Evolutionary conservation across 2,797 vertebrate genomes (phyloP).

Genomic region (Hydrocynus forskahlii): DNA sequence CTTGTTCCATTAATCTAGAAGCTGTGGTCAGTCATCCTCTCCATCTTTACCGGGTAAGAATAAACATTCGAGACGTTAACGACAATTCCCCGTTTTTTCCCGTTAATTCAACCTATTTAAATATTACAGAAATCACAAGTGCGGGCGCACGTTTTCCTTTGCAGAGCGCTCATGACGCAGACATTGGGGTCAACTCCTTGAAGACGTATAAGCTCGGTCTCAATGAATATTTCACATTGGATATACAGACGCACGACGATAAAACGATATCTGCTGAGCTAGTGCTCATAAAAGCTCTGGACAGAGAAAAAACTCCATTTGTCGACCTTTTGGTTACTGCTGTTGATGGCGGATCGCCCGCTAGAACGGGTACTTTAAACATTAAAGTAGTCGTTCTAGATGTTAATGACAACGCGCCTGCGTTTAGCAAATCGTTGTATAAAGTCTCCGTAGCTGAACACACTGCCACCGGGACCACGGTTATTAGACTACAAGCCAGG

Average conservation of each 20-base stretch:
- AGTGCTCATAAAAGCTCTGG: conserved; percentile 51
- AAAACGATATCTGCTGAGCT: conserved; percentile 52
- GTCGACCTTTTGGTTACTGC: conserved; percentile 51
- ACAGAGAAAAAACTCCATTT: conserved; percentile 51
- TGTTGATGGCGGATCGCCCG: conserved; percentile 57
- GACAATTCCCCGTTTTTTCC: conserved; percentile 58
- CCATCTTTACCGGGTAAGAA: conserved; percentile 56
- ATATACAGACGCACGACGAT: conserved; percentile 50
- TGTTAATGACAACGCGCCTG: conserved; percentile 71
- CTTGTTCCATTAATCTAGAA: conserved; percentile 68
- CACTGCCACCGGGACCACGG: conserved; percentile 15
- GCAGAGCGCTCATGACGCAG: conserved; percentile 59
- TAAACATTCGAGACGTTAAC: conserved; percentile 61
- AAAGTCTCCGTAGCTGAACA: conserved; percentile 53
- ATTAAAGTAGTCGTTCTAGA: conserved; percentile 71
- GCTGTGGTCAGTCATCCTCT: conserved; percentile 62
- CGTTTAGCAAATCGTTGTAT: conserved; percentile 54
- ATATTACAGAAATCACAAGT: conserved; percentile 56
- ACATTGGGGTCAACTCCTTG: conserved; percentile 56
- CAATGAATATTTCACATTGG: conserved; percentile 57
- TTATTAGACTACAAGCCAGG: conserved; percentile 49
- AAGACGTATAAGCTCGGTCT: conserved; percentile 55
- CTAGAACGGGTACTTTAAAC: conserved; percentile 46
- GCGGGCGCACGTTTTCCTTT: conserved; percentile 57
- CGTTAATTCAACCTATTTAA: conserved; percentile 36